These are phyloP conservation scores for Crepidodera aurea DNA, from an alignment of 2,888 invertebrate species.

Conservation along the genomic window DNA sequence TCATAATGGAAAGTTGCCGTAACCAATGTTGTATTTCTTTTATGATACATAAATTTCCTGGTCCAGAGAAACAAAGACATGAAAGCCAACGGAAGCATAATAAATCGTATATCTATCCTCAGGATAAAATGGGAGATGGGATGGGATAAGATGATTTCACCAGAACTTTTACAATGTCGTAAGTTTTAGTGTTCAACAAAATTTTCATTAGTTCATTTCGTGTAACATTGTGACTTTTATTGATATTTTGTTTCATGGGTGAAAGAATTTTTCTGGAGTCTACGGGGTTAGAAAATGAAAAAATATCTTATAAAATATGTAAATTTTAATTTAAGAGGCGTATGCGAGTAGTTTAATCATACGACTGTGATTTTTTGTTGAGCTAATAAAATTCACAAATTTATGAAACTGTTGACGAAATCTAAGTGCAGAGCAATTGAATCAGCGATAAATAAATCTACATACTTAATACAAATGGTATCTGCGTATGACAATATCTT, in stretches of 20 bases:
- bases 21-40: slow-evolving; percentile 13
- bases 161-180: slow-evolving; percentile 19
- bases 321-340: no score
- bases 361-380: no score
- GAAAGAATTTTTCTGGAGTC: not conserved
- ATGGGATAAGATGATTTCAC: slow-evolving; percentile 16
- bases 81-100: slow-evolving; percentile 9
- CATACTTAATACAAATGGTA: no score
- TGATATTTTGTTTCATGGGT: not conserved
- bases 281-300: not conserved
- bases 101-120: slow-evolving; percentile 13
- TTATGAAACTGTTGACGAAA: no score
- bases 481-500: no score
- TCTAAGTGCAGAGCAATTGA: no score
- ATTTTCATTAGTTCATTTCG: slow-evolving; percentile 10
- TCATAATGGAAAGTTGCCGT: not conserved
- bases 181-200: slow-evolving; percentile 15
- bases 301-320: no score
- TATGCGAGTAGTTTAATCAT: no score
- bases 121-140: not conserved
- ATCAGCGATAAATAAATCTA: no score
- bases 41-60: slow-evolving; percentile 12
- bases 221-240: slow-evolving; percentile 2
- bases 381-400: no score
- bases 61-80: slow-evolving; percentile 19